A percentile compares a stretch with the other conserved stretches of the same genome.
These are phyloP conservation scores for Choreutis nemorana DNA, from an alignment of 2,888 invertebrate genomes.

Conservation along the genomic window DNA sequence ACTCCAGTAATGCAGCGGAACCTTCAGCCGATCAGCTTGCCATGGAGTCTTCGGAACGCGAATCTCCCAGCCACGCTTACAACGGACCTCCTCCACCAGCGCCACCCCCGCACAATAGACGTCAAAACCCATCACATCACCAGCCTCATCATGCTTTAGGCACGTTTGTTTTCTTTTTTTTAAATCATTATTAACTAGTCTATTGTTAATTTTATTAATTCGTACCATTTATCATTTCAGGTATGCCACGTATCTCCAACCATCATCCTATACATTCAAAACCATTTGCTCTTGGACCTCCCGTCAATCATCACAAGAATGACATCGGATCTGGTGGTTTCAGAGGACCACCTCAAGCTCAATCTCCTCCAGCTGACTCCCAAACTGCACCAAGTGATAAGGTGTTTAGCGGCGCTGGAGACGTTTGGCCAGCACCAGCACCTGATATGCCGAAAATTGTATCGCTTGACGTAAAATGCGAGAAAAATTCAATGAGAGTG, in stretches of 20 bases:
- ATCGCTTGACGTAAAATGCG: slow-evolving; percentile 92
- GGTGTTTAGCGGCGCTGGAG: slow-evolving; percentile 69
- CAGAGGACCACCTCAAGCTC: slow-evolving; percentile 73
- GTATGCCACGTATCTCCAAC: slow-evolving; percentile 58
- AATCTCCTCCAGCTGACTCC: slow-evolving; percentile 48
- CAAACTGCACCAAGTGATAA: slow-evolving; percentile 69
- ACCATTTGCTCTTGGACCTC: slow-evolving; percentile 49
- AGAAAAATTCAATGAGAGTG: slow-evolving; percentile 93
- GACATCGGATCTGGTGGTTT: slow-evolving; percentile 71
- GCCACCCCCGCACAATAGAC: slow-evolving; percentile 76
- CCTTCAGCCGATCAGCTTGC: slow-evolving; percentile 74
- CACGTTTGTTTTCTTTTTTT: slow-evolving; percentile 13
- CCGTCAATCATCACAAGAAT: slow-evolving; percentile 56
- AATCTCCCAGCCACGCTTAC: slow-evolving; percentile 59
- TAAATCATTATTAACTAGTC: not conserved
- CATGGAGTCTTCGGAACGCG: slow-evolving; percentile 74
- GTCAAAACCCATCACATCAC: slow-evolving; percentile 74
- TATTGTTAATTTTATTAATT: not conserved
- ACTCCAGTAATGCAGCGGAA: slow-evolving; percentile 64
- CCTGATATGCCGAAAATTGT: slow-evolving; percentile 94
- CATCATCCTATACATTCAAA: slow-evolving; percentile 58
- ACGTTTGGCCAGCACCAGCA: slow-evolving; percentile 85
- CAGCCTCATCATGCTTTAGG: slow-evolving; percentile 63
- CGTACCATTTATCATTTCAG: slow-evolving; percentile 25
- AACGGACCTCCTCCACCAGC: slow-evolving; percentile 63